These are phyloP conservation scores for Microplitis deprimator DNA, from an alignment of 2,888 invertebrate species.

Conservation along the genomic window DNA sequence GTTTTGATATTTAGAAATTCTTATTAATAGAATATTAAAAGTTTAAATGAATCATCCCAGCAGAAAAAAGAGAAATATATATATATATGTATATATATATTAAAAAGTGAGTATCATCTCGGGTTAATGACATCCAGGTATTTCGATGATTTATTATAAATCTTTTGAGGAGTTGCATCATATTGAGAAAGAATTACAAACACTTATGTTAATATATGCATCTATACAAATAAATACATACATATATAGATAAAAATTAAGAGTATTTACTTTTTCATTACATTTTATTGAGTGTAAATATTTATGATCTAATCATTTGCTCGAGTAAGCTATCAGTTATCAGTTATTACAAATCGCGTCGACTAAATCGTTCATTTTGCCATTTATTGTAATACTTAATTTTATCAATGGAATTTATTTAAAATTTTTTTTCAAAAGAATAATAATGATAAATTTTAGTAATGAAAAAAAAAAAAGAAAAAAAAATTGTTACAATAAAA, in stretches of 20 bases:
- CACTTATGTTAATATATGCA: no score
- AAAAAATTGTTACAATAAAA: background rate
- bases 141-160: background rate
- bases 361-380: background rate
- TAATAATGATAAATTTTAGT: no score
- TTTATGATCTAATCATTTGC: background rate
- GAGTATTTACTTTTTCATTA: no score
- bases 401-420: background rate
- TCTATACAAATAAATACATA: no score
- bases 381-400: background rate
- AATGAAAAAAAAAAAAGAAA: background rate
- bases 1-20: background rate
- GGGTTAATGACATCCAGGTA: background rate
- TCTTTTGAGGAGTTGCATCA: background rate
- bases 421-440: background rate
- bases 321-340: no score
- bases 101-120: background rate
- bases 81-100: no score
- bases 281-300: background rate
- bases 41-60: background rate
- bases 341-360: no score
- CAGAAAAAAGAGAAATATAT: background rate
- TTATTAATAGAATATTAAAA: background rate
- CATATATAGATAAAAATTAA: no score
- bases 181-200: no score